phyloP scores from a whole-genome alignment of 2,113 vertebrate genomes.

The Oplegnathus fasciatus region DNA sequence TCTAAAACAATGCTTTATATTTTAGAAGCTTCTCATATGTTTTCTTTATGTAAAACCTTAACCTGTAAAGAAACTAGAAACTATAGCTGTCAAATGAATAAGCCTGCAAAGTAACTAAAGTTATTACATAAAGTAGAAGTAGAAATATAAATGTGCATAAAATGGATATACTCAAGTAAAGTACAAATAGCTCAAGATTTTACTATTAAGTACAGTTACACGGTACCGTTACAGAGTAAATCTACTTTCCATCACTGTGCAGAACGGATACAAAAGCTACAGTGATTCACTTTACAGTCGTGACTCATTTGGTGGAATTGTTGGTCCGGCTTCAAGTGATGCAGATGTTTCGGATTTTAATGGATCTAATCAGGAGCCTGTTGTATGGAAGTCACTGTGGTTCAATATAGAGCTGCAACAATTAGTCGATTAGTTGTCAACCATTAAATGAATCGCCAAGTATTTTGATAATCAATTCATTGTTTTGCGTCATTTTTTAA shows the following conservation, averaged over 20 bases:
- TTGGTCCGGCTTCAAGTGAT: background rate
- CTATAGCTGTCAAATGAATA: too few relatives aligned
- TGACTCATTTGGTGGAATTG: background rate
- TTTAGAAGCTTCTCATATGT: background rate
- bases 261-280: background rate
- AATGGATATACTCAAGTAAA: background rate
- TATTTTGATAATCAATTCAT: too few relatives aligned
- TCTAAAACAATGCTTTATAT: background rate
- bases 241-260: background rate
- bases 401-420: too few relatives aligned
- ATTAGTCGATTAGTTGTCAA: too few relatives aligned
- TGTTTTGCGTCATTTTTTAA: too few relatives aligned
- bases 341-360: slow-evolving; percentile 5
- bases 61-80: background rate
- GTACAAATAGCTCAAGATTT: background rate
- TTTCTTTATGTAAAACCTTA: background rate
- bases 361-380: background rate
- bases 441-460: too few relatives aligned
- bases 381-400: background rate
- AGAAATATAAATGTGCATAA: background rate
- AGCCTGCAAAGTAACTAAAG: too few relatives aligned
- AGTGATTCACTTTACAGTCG: background rate
- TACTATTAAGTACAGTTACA: background rate
- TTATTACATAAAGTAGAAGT: too few relatives aligned
- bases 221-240: background rate